phyloP scores from a whole-genome alignment of 2,797 vertebrate genomes.

The Sus cebifrons region DNA sequence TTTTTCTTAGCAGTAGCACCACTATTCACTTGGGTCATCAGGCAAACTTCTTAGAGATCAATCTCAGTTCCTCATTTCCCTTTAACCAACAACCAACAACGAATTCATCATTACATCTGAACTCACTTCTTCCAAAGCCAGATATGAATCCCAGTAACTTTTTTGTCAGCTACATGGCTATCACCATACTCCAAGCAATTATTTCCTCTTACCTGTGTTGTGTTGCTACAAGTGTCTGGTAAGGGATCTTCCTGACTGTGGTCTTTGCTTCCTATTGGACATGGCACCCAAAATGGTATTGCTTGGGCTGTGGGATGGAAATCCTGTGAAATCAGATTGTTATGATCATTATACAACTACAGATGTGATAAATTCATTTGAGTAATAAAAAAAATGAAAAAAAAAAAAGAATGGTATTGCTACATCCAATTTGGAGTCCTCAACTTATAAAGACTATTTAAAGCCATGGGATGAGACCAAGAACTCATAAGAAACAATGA shows the following conservation, averaged over 20 bases:
- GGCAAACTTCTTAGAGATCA: background rate
- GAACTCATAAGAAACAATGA: background rate
- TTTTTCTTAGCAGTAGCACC: background rate
- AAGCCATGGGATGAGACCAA: background rate
- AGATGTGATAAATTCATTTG: too few species aligned
- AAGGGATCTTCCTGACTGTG: background rate
- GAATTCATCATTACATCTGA: background rate
- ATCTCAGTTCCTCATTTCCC: background rate
- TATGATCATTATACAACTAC: too few species aligned
- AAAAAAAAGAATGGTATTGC: background rate
- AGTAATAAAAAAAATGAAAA: too few species aligned
- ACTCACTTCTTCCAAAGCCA: background rate
- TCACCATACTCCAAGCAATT: background rate
- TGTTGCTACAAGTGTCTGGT: background rate
- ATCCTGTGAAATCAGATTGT: too few species aligned
- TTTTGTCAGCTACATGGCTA: background rate
- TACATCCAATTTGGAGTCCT: background rate
- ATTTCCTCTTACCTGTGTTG: background rate
- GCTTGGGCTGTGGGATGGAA: background rate
- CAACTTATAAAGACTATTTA: background rate
- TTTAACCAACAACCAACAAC: background rate
- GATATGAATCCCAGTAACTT: background rate
- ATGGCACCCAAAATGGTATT: background rate
- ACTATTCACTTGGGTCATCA: background rate
- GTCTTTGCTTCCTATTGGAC: background rate